Conservation (phyloP, 1,140 invertebrate species). For the Drosophila pandora region DNA sequence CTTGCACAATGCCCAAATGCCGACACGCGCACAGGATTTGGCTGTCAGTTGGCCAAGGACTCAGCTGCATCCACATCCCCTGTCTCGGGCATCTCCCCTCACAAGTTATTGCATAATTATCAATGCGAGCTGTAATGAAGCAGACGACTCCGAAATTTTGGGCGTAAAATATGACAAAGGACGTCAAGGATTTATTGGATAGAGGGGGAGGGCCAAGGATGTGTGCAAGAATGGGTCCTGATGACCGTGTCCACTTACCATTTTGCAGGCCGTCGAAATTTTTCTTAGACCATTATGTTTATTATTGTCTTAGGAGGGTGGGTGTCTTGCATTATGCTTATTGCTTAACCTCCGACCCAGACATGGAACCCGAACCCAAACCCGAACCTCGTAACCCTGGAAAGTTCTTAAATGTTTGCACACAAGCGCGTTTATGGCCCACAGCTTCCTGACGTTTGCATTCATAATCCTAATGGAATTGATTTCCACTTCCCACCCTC, state of each 20-base stretch:
- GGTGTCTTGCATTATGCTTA: conserved; percentile 69
- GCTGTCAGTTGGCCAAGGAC: conserved; percentile 48
- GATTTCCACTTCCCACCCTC: conserved; percentile 43
- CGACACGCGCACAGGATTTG: conserved; percentile 75
- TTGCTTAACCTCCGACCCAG: conserved; percentile 46
- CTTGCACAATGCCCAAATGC: conserved; percentile 77
- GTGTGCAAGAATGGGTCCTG: conserved; percentile 14
- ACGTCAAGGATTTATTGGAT: conserved; percentile 51
- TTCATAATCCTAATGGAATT: conserved; percentile 82
- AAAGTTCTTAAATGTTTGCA: conserved; percentile 71
- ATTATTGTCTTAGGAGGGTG: conserved; percentile 64
- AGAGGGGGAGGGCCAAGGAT: conserved; percentile 13
- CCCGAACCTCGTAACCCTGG: conserved; percentile 12
- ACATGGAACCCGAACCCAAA: neutral
- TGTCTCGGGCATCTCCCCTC: neutral
- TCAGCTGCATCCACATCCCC: conserved; percentile 63
- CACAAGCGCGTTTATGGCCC: conserved; percentile 79
- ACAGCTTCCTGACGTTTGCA: conserved; percentile 73
- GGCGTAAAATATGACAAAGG: conserved; percentile 67
- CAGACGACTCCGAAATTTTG: conserved; percentile 32
- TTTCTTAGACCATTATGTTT: conserved; percentile 63
- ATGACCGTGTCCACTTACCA: conserved; percentile 45
- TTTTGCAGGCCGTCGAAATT: conserved; percentile 47
- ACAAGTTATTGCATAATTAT: conserved; percentile 69
- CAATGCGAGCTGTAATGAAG: conserved; percentile 71